These are phyloP conservation scores for Netelia virgata DNA, from an alignment of 2,888 invertebrate genomes.

Conservation along the genomic window DNA sequence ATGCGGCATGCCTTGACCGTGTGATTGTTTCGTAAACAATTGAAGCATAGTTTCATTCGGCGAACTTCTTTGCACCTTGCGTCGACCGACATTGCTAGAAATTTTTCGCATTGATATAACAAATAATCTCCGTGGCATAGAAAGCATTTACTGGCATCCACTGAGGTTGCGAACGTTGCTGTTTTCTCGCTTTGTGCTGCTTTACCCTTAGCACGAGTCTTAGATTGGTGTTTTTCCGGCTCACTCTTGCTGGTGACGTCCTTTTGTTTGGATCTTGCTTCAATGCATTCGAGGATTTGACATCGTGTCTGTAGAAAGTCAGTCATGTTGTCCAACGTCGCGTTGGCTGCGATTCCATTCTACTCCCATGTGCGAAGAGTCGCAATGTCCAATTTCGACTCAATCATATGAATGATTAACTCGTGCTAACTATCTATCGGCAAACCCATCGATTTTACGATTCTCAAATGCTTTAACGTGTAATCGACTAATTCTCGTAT, in stretches of 20 bases:
- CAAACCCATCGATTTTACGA: constrained; percentile 54
- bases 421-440: constrained; percentile 67
- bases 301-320: neutral
- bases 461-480: constrained; percentile 63
- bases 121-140: constrained; percentile 59
- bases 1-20: constrained; percentile 7
- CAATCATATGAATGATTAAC: constrained; percentile 64
- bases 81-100: constrained; percentile 45
- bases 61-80: constrained; percentile 34
- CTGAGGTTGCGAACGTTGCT: constrained; percentile 7
- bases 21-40: constrained; percentile 48
- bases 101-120: constrained; percentile 58
- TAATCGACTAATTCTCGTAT: constrained; percentile 64
- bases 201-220: constrained; percentile 26
- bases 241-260: constrained; percentile 20
- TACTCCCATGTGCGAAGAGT: constrained; percentile 66
- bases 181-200: constrained; percentile 8
- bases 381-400: constrained; percentile 57
- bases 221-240: constrained; percentile 4
- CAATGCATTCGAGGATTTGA: constrained; percentile 50
- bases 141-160: constrained; percentile 37
- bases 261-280: constrained; percentile 34
- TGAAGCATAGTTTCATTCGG: constrained; percentile 44
- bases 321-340: neutral
- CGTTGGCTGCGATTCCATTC: neutral